Evolutionary conservation across 2,113 vertebrate genomes (phyloP).

Genomic region (Amphiprion ocellaris): DNA sequence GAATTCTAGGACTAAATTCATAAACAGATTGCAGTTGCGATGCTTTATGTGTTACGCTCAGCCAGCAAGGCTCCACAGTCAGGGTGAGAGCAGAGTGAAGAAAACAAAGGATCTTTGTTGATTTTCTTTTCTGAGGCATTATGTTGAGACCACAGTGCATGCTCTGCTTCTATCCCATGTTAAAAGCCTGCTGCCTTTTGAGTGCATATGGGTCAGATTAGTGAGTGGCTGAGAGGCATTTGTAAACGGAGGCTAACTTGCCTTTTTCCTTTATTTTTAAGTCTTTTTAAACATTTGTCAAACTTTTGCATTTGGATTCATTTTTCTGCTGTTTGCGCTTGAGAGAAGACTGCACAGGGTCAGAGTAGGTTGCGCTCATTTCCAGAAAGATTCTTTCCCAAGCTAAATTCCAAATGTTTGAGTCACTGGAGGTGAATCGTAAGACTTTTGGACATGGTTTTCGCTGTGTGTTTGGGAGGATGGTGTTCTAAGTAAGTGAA

Average conservation of each 20-base stretch:
- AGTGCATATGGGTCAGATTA: conserved; percentile 76
- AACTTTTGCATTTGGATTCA: not conserved
- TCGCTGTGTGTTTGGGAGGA: conserved; percentile 16
- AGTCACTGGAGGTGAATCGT: conserved; percentile 68
- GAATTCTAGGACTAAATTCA: conserved; percentile 68
- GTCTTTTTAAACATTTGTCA: conserved; percentile 5
- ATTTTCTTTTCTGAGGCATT: conserved; percentile 60
- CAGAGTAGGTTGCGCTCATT: conserved; percentile 59
- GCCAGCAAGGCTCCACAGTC: conserved; percentile 59
- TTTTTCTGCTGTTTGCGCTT: not conserved
- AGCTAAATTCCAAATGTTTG: conserved; percentile 74
- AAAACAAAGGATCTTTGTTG: conserved; percentile 78
- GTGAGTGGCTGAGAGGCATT: conserved; percentile 56
- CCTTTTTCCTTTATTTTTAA: conserved; percentile 14
- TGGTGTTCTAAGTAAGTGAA: conserved; percentile 12
- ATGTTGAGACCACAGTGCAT: conserved; percentile 49
- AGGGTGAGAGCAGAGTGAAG: conserved; percentile 54
- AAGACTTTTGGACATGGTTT: conserved; percentile 26
- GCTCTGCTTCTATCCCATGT: conserved; percentile 55
- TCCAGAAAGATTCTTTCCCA: conserved; percentile 55
- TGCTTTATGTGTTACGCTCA: conserved; percentile 50
- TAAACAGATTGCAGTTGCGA: conserved; percentile 65
- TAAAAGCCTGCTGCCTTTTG: conserved; percentile 59
- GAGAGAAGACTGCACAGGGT: conserved; percentile 46
- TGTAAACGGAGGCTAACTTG: conserved; percentile 26